phyloP scores from a whole-genome alignment of 2,797 vertebrate species.

The Scomberomorus guttatus region DNA sequence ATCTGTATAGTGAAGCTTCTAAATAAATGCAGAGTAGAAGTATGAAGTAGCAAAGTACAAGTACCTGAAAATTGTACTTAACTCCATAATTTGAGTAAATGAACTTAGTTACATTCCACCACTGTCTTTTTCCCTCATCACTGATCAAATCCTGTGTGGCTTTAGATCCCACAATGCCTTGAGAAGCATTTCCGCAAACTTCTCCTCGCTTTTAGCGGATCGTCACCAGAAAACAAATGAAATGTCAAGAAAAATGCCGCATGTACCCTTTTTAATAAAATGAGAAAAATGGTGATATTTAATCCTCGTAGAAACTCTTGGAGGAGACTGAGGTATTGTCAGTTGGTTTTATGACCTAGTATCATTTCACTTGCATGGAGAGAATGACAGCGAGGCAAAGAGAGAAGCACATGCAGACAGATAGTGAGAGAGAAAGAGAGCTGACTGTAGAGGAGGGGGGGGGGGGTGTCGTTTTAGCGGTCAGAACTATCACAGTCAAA shows the following conservation, averaged over 20 bases:
- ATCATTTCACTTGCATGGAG: constrained; percentile 19
- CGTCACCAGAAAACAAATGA: not conserved
- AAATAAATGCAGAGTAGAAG: too few relatives aligned
- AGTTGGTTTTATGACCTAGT: constrained; percentile 29
- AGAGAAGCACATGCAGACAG: constrained; percentile 21
- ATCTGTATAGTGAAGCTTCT: too few relatives aligned
- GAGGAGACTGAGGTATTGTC: constrained; percentile 6
- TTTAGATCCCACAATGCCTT: not conserved
- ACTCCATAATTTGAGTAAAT: not conserved
- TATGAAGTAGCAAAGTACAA: too few relatives aligned
- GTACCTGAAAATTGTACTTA: too few relatives aligned
- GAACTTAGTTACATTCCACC: not conserved
- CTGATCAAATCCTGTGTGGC: not conserved
- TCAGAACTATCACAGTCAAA: constrained; percentile 46
- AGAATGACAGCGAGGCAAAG: constrained; percentile 24
- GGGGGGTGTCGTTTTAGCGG: not conserved
- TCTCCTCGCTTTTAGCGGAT: not conserved
- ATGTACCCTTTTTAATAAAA: constrained; percentile 1
- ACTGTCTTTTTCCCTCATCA: too few relatives aligned
- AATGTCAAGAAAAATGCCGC: not conserved
- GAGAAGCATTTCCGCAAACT: too few relatives aligned
- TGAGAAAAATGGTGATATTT: constrained; percentile 1
- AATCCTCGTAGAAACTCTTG: not conserved
- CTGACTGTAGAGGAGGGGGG: not conserved
- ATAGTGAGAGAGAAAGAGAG: not conserved